Conservation (phyloP, 1,140 invertebrate species). For the Neuroterus valhalla region DNA sequence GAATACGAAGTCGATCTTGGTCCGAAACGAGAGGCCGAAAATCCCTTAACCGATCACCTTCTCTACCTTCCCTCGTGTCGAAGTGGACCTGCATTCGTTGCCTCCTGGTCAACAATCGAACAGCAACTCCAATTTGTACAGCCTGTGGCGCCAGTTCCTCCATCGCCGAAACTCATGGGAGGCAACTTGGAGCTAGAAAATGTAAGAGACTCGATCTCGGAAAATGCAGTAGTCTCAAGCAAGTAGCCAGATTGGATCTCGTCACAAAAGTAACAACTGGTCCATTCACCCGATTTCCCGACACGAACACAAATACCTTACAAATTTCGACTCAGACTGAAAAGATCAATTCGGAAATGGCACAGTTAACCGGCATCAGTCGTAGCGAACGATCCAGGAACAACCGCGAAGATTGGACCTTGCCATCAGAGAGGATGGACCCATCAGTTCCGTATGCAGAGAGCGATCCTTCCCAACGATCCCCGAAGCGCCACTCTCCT, state of each 20-base stretch:
- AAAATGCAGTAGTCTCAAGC: constrained; percentile 61
- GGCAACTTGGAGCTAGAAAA: constrained; percentile 68
- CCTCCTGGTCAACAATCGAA: constrained; percentile 67
- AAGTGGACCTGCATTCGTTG: constrained; percentile 73
- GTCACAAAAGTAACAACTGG: constrained; percentile 60
- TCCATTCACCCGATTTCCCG: constrained; percentile 58
- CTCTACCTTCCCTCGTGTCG: constrained; percentile 66
- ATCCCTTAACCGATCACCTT: constrained; percentile 60
- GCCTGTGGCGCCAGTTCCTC: constrained; percentile 70
- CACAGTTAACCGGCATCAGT: constrained; percentile 69
- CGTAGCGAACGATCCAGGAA: constrained; percentile 59
- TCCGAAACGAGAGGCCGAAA: constrained; percentile 51
- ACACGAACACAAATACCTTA: constrained; percentile 55
- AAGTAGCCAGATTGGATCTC: constrained; percentile 54
- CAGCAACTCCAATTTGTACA: constrained; percentile 65
- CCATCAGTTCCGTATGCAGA: constrained; percentile 61
- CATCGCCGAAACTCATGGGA: constrained; percentile 65
- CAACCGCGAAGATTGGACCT: constrained; percentile 66
- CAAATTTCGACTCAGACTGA: constrained; percentile 53
- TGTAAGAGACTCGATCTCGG: constrained; percentile 64
- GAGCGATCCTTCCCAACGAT: constrained; percentile 66
- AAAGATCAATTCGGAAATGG: constrained; percentile 64
- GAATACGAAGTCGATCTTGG: constrained; percentile 63
- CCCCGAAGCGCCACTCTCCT: constrained; percentile 75
- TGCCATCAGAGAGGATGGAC: constrained; percentile 63